Conservation (phyloP, 2,888 invertebrate genomes). For the Cylloceria caligata region DNA sequence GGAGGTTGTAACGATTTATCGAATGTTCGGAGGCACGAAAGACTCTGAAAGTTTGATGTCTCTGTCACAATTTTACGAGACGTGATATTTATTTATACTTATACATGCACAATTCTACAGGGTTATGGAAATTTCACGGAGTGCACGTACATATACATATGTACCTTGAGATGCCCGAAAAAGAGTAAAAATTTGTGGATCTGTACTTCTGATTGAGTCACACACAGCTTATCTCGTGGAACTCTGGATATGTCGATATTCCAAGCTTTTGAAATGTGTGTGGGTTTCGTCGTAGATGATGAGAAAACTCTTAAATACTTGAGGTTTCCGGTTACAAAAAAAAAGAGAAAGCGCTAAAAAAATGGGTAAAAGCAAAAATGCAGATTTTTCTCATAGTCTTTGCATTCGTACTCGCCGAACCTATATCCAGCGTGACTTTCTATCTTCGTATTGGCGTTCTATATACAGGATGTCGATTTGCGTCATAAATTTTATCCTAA, state of each 20-base stretch:
- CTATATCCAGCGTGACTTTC: not conserved
- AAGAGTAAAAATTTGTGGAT: not conserved
- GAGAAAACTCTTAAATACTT: not conserved
- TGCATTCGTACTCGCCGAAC: not conserved
- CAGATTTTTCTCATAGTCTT: conserved; percentile 6
- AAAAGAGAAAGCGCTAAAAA: not conserved
- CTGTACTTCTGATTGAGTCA: not conserved
- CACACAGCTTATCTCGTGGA: conserved; percentile 4
- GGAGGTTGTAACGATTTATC: conserved; percentile 17
- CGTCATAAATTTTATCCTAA: conserved; percentile 50
- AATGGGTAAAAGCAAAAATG: not conserved
- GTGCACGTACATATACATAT: not conserved
- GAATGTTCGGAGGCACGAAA: conserved; percentile 2
- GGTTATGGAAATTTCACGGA: not conserved
- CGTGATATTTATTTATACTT: not conserved
- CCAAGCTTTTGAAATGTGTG: conserved; percentile 5
- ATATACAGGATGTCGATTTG: conserved; percentile 16
- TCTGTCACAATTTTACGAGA: conserved; percentile 17
- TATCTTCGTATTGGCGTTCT: not conserved
- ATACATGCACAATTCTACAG: not conserved
- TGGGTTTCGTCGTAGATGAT: not conserved
- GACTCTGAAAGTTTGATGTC: conserved; percentile 9
- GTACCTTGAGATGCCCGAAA: conserved; percentile 1
- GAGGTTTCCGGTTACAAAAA: not conserved
- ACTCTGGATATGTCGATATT: conserved; percentile 3